A percentile compares a stretch with the other conserved stretches of the same genome.
Evolutionary conservation across 1,140 invertebrate genomes (phyloP).

Genomic region (Camponotus pennsylvanicus): DNA sequence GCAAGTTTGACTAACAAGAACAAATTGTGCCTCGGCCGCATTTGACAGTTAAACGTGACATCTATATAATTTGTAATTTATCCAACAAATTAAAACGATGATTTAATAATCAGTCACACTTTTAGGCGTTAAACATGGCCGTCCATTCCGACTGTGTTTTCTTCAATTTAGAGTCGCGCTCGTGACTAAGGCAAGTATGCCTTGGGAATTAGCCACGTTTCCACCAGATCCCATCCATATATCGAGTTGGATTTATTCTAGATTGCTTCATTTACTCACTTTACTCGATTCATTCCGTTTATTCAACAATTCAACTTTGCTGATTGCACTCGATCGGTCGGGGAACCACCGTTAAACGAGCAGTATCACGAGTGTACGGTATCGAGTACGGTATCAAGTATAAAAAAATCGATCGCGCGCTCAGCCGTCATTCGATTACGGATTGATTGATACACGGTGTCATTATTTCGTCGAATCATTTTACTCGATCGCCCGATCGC

Average conservation of each 20-base stretch:
- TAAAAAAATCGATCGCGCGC: neutral
- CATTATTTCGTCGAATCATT: neutral
- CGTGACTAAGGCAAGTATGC: neutral
- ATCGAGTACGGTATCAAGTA: neutral
- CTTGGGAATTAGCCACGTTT: neutral
- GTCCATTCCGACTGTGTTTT: neutral
- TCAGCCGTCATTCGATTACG: neutral
- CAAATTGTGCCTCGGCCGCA: neutral
- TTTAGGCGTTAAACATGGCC: neutral
- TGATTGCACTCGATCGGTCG: neutral
- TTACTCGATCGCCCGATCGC: neutral
- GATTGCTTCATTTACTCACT: neutral
- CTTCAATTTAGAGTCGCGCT: neutral
- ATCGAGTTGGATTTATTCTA: neutral
- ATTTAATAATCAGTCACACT: neutral
- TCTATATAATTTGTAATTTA: neutral
- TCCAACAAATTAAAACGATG: neutral
- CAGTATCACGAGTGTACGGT: neutral
- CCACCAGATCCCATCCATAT: neutral
- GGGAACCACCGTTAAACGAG: conserved; percentile 5
- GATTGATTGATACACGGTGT: too few relatives aligned
- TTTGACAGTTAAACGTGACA: neutral
- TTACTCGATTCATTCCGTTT: neutral
- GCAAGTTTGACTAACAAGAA: neutral
- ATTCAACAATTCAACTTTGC: neutral